Evolutionary conservation across 1,140 invertebrate genomes (phyloP), one percentile per base, ranked within the genome.

Genomic region (Drosophila chauvacae): DNA sequence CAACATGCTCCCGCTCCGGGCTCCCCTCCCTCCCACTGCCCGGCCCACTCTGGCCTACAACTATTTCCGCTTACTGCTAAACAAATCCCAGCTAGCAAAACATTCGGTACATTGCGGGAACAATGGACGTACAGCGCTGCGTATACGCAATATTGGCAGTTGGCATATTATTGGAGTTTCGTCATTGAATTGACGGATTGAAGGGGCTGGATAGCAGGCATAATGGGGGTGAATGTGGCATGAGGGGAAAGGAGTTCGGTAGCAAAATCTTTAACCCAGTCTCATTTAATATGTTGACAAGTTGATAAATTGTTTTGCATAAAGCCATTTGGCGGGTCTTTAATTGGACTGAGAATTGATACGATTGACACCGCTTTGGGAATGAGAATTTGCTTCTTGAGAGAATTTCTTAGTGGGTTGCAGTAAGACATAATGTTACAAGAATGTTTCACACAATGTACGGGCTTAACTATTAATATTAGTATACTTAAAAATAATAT

Each of bases 281-380:
- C 75, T 88, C 86, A 90, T 90, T 85, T 81, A 90, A 90, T 90
- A 90, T 90, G 81, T 90, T 90, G 85, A 90, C 85, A 90, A 85
- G 74, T 90, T 90, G 81, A 90, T 90, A 90, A 90, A 90, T 90
- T 87, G 81, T 77, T 90, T 78, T 84, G 77, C 76, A 77, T 73
- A 56, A 50, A 26, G 23, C 44, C 51, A 28, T 45, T 28, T 59
- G 42, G 18, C 26, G 16, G 62, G 47, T 39, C 30, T 50, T 68
- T 73, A 72, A 73, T 73, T 73, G 55, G 23, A 23, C 45, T 60
- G 70, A 60, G 70, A 60, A 51, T 60, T 60, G 53, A 58, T 28
- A 33, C 16, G 44, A 9, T 18, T 33, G 37, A 37, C 61, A 44
- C 18, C 11, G 9, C 23, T 7, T 26, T 13, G 37, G 37, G 41